Conservation (phyloP, 2,797 vertebrate genomes). For the Rhabdophis nuchalis region DNA sequence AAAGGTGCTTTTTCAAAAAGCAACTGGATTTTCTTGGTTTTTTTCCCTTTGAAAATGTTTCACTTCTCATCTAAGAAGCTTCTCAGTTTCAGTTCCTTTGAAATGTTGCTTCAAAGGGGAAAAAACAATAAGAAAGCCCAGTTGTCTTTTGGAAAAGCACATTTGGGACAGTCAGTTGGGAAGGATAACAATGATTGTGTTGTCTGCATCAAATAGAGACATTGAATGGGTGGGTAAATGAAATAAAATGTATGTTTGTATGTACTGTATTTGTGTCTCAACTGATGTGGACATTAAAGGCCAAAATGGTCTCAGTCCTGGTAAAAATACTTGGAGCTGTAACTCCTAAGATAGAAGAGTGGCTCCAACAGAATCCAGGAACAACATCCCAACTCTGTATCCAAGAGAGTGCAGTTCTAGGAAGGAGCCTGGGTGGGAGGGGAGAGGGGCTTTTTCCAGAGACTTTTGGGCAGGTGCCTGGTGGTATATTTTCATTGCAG, state of each 20-base stretch:
- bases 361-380: too few relatives aligned
- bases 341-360: too few relatives aligned
- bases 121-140: not conserved
- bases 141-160: not conserved
- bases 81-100: not conserved
- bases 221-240: not conserved
- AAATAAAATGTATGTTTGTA: not conserved
- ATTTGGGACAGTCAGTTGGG: not conserved
- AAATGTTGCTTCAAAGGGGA: not conserved
- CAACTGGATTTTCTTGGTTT: not conserved
- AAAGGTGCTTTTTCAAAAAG: not conserved
- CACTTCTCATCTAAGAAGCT: not conserved
- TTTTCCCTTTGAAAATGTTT: not conserved
- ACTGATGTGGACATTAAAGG: too few relatives aligned
- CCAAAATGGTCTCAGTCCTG: too few relatives aligned
- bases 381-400: too few relatives aligned
- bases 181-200: not conserved
- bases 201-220: not conserved
- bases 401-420: too few relatives aligned
- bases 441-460: not conserved
- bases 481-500: not conserved
- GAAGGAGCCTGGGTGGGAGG: too few relatives aligned
- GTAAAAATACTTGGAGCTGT: too few relatives aligned
- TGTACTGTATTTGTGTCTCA: not conserved
- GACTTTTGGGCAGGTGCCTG: not conserved